These are phyloP conservation scores for Tiliqua scincoides DNA, from an alignment of 2,113 vertebrate species.

Conservation along the genomic window DNA sequence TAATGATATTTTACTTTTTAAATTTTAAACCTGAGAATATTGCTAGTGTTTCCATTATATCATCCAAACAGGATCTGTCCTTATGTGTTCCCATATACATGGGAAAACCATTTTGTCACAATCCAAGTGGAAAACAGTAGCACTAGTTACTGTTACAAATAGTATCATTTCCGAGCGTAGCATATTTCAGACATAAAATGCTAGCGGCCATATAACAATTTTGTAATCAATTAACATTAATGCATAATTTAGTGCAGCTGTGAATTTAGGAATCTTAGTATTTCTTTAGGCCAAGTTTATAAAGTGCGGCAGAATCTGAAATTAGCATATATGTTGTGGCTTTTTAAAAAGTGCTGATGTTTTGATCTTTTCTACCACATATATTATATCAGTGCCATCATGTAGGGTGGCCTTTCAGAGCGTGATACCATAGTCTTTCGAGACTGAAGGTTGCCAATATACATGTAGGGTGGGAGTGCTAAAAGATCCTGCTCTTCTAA, in stretches of 20 bases:
- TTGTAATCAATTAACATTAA: slow-evolving; percentile 18
- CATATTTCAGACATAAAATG: slow-evolving; percentile 13
- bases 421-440: too few species aligned
- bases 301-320: slow-evolving; percentile 13
- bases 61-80: neutral
- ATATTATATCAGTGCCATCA: neutral
- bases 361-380: slow-evolving; percentile 5
- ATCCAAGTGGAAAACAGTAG: neutral
- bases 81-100: neutral
- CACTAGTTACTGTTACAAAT: too few species aligned
- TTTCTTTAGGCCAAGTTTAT: slow-evolving; percentile 9
- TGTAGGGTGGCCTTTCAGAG: neutral
- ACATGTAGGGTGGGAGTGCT: neutral
- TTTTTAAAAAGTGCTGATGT: neutral
- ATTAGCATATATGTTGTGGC: neutral
- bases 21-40: neutral
- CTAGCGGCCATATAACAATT: slow-evolving; percentile 13
- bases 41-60: neutral
- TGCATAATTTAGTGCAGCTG: slow-evolving; percentile 25
- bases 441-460: too few species aligned
- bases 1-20: neutral
- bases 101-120: neutral
- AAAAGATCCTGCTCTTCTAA: neutral
- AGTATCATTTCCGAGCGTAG: slow-evolving; percentile 10
- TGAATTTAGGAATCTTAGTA: slow-evolving; percentile 10